These are phyloP conservation scores for Steinernema feltiae DNA, from an alignment of 1,140 invertebrate species.

Conservation along the genomic window DNA sequence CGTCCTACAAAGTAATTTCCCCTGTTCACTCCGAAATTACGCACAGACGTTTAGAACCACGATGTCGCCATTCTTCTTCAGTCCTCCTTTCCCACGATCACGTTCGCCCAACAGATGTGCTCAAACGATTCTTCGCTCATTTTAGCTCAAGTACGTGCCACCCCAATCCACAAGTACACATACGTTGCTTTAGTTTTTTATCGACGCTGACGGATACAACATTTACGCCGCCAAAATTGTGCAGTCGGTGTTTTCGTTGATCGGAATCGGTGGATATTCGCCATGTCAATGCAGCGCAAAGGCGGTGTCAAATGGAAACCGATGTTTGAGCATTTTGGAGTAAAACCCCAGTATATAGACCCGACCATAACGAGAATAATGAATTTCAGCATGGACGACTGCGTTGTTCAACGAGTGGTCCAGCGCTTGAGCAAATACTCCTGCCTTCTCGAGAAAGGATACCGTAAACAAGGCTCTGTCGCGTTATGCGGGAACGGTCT, in stretches of 20 bases:
- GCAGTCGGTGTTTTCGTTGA: neutral
- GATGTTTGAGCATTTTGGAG: neutral
- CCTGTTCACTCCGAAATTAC: neutral
- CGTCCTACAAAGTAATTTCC: neutral
- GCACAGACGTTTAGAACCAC: neutral
- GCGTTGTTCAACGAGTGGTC: neutral
- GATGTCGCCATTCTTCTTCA: constrained; percentile 3
- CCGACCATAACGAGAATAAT: neutral
- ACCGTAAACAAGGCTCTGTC: neutral
- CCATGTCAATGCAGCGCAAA: neutral
- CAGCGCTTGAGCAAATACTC: neutral
- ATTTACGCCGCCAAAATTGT: neutral
- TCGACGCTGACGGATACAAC: neutral
- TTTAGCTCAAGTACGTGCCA: neutral
- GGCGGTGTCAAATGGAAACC: neutral
- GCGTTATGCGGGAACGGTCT: neutral
- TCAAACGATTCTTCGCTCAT: neutral
- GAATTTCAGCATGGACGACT: constrained; percentile 4
- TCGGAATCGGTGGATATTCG: neutral
- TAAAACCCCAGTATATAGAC: neutral
- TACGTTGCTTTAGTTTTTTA: neutral
- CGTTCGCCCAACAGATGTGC: constrained; percentile 2
- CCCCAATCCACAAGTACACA: neutral
- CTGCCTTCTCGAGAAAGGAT: neutral
- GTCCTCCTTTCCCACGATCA: neutral